Evolutionary conservation across 2,888 invertebrate genomes (phyloP).

Genomic region (Brachyptera putata): DNA sequence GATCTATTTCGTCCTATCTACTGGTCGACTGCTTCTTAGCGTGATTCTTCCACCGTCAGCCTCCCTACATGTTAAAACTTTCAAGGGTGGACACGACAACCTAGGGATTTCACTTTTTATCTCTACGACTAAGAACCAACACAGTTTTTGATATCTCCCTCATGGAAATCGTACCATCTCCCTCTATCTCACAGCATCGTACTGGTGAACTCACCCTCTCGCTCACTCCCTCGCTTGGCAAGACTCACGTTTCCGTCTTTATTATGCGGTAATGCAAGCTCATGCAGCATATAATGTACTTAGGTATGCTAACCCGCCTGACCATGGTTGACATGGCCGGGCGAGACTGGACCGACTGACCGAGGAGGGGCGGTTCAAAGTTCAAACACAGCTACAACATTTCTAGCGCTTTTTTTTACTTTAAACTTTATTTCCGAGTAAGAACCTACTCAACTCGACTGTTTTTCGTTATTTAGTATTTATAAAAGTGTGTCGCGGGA

Average conservation of each 20-base stretch:
- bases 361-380: too few species aligned
- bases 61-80: constrained; percentile 12
- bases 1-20: too few species aligned
- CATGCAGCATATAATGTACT: constrained; percentile 15
- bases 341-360: too few species aligned
- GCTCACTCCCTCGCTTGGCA: neutral
- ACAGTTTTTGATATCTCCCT: constrained; percentile 27
- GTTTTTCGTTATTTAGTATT: constrained; percentile 5
- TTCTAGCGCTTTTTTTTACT: too few species aligned
- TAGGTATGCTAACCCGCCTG: constrained; percentile 3
- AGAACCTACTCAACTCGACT: neutral
- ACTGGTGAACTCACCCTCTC: neutral
- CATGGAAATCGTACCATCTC: constrained; percentile 11
- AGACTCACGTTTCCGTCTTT: neutral
- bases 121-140: constrained; percentile 20
- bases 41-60: too few species aligned
- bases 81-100: constrained; percentile 12
- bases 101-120: constrained; percentile 18
- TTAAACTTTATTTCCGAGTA: too few species aligned
- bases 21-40: too few species aligned
- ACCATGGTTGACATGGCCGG: neutral
- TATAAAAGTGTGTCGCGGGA: constrained; percentile 1
- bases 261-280: constrained; percentile 19
- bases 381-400: too few species aligned
- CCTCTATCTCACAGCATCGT: constrained; percentile 4